Conservation (phyloP, 2,113 vertebrate species). For the Rattus rattus region DNA sequence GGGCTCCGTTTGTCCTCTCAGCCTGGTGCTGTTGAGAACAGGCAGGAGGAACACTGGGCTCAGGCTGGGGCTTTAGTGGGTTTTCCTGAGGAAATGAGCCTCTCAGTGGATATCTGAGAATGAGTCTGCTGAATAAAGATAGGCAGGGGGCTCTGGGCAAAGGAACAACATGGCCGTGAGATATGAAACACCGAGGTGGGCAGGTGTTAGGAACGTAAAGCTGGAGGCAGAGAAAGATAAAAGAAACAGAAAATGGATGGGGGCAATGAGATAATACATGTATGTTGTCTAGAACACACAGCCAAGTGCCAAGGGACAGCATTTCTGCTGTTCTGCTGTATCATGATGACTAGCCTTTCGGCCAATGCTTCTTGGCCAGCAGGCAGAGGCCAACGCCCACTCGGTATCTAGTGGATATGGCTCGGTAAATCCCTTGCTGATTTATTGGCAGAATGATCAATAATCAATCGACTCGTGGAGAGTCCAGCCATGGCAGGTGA, state of each 20-base stretch:
- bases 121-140: not conserved
- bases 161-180: not conserved
- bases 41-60: not conserved
- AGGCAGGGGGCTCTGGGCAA: not conserved
- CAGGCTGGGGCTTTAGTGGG: not conserved
- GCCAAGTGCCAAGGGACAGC: not conserved
- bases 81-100: not conserved
- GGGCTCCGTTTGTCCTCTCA: not conserved
- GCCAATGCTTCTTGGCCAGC: not conserved
- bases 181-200: not conserved
- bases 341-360: not conserved
- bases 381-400: constrained; percentile 18
- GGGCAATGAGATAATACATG: not conserved
- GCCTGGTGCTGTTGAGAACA: not conserved
- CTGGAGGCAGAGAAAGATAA: not conserved
- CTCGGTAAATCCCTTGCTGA: constrained; percentile 58
- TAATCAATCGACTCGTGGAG: constrained; percentile 68
- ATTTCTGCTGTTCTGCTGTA: not conserved
- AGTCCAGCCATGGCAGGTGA: constrained; percentile 43
- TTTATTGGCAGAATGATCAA: constrained; percentile 71
- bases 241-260: not conserved
- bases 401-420: constrained; percentile 50
- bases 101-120: not conserved
- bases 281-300: not conserved
- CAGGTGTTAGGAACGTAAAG: not conserved